phyloP scores from a whole-genome alignment of 2,797 vertebrate genomes.

The Heterohyrax brucei region DNA sequence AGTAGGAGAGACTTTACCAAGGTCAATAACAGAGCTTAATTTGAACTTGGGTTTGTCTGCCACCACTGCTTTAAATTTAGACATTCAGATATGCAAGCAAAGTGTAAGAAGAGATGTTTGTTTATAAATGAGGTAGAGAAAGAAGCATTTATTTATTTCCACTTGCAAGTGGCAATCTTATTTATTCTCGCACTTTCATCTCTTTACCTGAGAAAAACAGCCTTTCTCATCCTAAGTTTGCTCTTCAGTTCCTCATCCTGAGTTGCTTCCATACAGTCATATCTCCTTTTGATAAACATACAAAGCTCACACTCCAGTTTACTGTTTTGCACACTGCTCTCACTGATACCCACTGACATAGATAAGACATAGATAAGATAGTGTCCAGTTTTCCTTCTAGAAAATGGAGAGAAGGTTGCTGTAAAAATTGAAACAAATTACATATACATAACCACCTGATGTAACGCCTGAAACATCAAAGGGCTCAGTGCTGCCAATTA shows the following conservation, averaged over 20 bases:
- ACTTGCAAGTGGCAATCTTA: neutral
- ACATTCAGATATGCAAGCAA: neutral
- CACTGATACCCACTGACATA: neutral
- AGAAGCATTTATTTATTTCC: neutral
- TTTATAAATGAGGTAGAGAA: neutral
- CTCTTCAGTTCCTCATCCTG: neutral
- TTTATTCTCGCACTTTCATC: too few species aligned
- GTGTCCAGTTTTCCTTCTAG: neutral
- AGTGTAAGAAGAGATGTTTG: neutral
- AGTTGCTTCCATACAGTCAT: neutral
- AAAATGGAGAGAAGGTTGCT: neutral
- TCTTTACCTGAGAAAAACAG: neutral
- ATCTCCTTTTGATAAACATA: too few species aligned
- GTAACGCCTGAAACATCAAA: too few species aligned
- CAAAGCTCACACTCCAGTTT: neutral
- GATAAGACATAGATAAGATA: neutral
- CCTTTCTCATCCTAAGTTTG: neutral
- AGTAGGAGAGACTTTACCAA: neutral
- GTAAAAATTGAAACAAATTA: neutral
- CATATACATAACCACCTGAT: neutral
- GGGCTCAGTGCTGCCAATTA: neutral
- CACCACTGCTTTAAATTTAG: neutral
- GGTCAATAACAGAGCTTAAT: neutral
- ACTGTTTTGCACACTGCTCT: too few species aligned
- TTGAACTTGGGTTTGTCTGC: neutral